A percentile compares a stretch with the other conserved stretches of the same genome.
Conservation (phyloP, 2,113 vertebrate genomes). For the Penelope pileata region DNA sequence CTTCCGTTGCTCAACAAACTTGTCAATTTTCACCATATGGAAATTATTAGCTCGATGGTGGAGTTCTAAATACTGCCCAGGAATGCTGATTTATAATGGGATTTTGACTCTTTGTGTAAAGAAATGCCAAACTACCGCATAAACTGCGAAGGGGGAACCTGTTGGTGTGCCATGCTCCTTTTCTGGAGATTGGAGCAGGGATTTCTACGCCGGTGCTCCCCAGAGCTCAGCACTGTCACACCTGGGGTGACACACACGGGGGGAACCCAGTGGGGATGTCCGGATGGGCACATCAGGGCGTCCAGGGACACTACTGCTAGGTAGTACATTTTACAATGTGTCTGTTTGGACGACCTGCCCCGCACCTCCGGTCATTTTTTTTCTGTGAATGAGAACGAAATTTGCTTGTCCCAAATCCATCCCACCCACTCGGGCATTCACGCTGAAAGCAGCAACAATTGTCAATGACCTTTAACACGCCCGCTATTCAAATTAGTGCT, state of each 20-base stretch:
- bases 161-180: too few species aligned
- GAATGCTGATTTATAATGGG: constrained; percentile 32
- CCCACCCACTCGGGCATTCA: constrained; percentile 63
- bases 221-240: not conserved
- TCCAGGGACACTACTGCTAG: not conserved
- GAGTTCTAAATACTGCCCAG: constrained; percentile 46
- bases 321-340: not conserved
- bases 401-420: constrained; percentile 53
- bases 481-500: constrained; percentile 69
- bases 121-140: not conserved
- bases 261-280: too few species aligned
- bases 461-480: constrained; percentile 72
- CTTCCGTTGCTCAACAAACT: constrained; percentile 41
- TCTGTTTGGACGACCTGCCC: not conserved
- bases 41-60: constrained; percentile 64
- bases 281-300: not conserved
- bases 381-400: constrained; percentile 51
- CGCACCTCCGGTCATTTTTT: not conserved
- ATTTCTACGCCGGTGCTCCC: not conserved
- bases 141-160: not conserved
- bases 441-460: constrained; percentile 73
- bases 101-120: constrained; percentile 33
- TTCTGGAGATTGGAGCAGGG: not conserved
- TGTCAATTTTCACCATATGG: constrained; percentile 71
- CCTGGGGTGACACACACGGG: too few species aligned